phyloP scores from a whole-genome alignment of 2,888 invertebrate species.

The Diloba caeruleocephala region DNA sequence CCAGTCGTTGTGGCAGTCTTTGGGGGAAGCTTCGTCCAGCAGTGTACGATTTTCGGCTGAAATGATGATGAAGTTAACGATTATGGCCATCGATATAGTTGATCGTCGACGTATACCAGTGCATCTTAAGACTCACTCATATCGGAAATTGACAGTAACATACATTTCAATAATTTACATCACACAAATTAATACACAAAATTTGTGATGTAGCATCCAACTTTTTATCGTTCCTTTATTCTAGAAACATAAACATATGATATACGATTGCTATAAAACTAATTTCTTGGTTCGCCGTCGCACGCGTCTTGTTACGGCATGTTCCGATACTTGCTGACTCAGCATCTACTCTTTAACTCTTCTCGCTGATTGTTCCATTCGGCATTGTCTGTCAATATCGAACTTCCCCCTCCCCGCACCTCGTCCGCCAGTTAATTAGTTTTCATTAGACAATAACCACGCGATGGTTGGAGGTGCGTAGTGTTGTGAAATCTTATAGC shows the following conservation, averaged over 20 bases:
- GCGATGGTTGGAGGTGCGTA: constrained; percentile 59
- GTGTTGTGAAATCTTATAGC: constrained; percentile 53
- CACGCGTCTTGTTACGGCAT: constrained; percentile 76
- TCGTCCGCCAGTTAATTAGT: constrained; percentile 82
- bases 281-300: constrained; percentile 50
- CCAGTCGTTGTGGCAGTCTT: too few relatives aligned
- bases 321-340: constrained; percentile 83
- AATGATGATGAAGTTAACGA: too few relatives aligned
- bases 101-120: too few relatives aligned
- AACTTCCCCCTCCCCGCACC: constrained; percentile 48
- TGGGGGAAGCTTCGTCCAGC: too few relatives aligned
- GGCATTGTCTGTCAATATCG: constrained; percentile 84
- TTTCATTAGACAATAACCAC: constrained; percentile 86
- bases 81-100: too few relatives aligned
- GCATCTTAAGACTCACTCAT: too few relatives aligned
- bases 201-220: not conserved
- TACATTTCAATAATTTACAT: too few relatives aligned
- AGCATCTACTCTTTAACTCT: constrained; percentile 85
- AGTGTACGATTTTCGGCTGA: too few relatives aligned
- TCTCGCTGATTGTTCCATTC: constrained; percentile 85
- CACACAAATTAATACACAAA: too few relatives aligned
- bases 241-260: constrained; percentile 20
- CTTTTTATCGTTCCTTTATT: constrained; percentile 5
- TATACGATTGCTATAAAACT: constrained; percentile 23
- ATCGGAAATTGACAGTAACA: too few relatives aligned